Conservation (phyloP, 2,113 vertebrate species). For the Tachuris rubrigastra region DNA sequence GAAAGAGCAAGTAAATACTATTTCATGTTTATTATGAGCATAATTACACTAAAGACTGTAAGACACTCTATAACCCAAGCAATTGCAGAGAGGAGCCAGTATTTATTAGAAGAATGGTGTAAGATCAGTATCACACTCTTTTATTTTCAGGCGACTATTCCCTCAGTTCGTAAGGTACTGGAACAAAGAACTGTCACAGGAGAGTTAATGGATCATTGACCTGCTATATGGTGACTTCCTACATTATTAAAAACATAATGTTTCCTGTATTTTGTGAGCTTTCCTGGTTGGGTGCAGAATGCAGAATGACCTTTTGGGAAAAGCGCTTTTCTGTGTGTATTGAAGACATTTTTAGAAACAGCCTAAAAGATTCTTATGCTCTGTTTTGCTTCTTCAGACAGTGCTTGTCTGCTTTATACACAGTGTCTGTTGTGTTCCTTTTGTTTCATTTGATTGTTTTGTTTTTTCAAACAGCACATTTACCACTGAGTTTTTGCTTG, state of each 20-base stretch:
- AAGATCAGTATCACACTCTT: neutral
- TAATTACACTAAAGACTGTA: neutral
- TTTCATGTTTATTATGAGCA: neutral
- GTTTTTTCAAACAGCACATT: neutral
- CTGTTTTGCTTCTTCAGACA: neutral
- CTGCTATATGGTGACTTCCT: neutral
- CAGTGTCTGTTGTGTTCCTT: neutral
- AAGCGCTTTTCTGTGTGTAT: neutral
- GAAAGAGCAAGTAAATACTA: neutral
- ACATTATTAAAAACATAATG: slow-evolving; percentile 29
- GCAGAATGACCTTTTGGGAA: neutral
- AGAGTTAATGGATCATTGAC: slow-evolving; percentile 35
- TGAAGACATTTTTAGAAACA: slow-evolving; percentile 6
- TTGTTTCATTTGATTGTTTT: neutral
- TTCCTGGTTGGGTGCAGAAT: neutral
- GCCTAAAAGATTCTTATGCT: neutral
- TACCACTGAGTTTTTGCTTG: neutral
- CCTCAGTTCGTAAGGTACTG: neutral
- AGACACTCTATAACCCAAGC: neutral
- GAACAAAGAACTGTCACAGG: slow-evolving; percentile 19
- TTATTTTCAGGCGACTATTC: neutral
- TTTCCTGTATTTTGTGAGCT: neutral
- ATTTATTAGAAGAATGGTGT: neutral
- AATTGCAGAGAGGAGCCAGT: neutral
- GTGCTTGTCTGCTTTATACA: neutral